Conservation (phyloP, 2,797 vertebrate genomes). For the Phylloscopus collybita region DNA sequence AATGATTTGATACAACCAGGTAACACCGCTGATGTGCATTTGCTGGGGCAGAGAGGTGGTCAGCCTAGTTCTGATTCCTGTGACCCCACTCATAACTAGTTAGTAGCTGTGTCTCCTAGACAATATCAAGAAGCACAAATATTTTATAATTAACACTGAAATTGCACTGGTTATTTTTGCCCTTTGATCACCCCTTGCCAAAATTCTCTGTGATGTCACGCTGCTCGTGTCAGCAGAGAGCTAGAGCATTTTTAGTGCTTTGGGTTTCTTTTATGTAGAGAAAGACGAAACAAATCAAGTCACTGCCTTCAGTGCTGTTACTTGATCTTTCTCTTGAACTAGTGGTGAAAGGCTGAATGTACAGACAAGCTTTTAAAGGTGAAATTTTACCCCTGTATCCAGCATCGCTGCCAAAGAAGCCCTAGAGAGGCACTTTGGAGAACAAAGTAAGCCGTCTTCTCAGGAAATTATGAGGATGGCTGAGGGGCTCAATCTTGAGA, state of each 20-base stretch:
- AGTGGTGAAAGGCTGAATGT: not conserved
- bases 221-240: not conserved
- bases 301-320: not conserved
- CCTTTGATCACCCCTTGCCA: not conserved
- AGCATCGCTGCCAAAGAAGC: conserved; percentile 96
- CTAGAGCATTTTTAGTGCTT: not conserved
- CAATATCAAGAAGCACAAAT: not conserved
- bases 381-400: conserved; percentile 19
- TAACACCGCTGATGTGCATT: not conserved
- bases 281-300: not conserved
- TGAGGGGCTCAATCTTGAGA: conserved; percentile 94
- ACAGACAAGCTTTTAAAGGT: conserved; percentile 4
- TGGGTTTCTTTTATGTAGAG: not conserved
- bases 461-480: conserved; percentile 97
- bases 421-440: conserved; percentile 92
- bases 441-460: conserved; percentile 96
- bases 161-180: not conserved
- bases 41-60: not conserved
- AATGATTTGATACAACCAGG: not conserved
- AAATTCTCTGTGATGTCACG: fast-evolving
- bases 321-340: not conserved
- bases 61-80: not conserved
- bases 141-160: not conserved
- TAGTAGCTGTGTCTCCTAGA: not conserved
- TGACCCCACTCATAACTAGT: not conserved